Percentiles rank a stretch among this genome's conserved stretches.
Conservation (phyloP, 2,797 vertebrate species). For the Syndactyla subalaris region DNA sequence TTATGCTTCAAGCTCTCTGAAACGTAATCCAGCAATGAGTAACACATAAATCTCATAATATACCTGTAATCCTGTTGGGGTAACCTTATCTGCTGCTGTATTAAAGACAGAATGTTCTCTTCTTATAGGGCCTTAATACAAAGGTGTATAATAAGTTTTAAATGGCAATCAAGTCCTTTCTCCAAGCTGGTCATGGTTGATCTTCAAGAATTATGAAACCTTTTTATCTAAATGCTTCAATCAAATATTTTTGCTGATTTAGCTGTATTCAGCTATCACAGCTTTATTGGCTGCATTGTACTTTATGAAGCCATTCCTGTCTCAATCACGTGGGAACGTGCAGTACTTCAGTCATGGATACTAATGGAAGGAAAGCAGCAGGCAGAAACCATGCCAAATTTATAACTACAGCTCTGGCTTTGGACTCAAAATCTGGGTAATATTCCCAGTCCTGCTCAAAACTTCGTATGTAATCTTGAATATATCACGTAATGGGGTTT, state of each 20-base stretch:
- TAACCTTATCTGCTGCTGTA: constrained; percentile 5
- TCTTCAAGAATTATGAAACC: neutral
- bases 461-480: neutral
- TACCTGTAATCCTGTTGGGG: neutral
- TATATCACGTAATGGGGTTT: neutral
- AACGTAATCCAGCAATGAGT: constrained; percentile 18
- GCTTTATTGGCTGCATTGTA: neutral
- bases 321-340: neutral
- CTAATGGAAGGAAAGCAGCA: neutral
- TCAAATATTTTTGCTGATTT: neutral
- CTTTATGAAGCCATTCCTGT: neutral
- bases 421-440: neutral
- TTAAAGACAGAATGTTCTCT: constrained; percentile 13
- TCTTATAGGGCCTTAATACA: neutral
- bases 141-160: constrained; percentile 21
- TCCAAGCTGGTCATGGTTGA: neutral
- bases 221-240: constrained; percentile 3
- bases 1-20: constrained; percentile 28
- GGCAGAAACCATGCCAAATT: neutral
- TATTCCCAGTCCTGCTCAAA: neutral
- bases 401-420: neutral
- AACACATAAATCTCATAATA: constrained; percentile 32
- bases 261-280: neutral
- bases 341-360: neutral
- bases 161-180: neutral